Evolutionary conservation across 2,888 invertebrate species (phyloP).

Genomic region (Nephrotoma flavescens): DNA sequence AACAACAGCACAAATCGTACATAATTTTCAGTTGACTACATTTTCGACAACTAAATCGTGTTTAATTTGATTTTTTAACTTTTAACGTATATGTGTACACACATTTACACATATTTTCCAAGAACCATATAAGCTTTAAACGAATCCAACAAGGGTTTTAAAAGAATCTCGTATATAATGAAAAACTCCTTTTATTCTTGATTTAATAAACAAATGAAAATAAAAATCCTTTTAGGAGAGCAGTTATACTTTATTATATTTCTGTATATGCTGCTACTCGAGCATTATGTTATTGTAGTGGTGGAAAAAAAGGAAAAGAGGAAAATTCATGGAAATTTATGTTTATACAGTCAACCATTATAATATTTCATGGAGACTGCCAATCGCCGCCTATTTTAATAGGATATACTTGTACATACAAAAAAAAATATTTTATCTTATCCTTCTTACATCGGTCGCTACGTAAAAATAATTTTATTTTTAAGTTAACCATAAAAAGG

Average conservation of each 20-base stretch:
- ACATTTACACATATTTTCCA: neutral
- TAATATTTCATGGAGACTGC: neutral
- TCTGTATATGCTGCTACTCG: neutral
- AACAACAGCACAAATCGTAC: neutral
- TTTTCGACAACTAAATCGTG: neutral
- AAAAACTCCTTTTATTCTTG: neutral
- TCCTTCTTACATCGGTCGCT: neutral
- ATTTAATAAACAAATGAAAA: neutral
- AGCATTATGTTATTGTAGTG: neutral
- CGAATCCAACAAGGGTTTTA: neutral
- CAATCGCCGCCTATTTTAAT: neutral
- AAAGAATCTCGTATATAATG: neutral
- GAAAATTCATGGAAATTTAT: neutral
- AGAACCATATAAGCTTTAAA: neutral
- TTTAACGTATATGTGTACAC: neutral
- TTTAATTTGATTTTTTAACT: neutral
- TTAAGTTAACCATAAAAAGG: neutral
- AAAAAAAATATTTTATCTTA: neutral
- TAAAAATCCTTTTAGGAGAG: neutral
- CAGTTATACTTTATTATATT: neutral
- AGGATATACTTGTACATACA: neutral
- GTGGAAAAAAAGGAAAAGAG: neutral
- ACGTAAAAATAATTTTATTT: neutral
- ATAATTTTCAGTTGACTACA: neutral
- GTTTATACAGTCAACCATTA: neutral